These are phyloP conservation scores for Sphaeridia pumilis DNA, from an alignment of 2,888 invertebrate genomes.

Conservation along the genomic window DNA sequence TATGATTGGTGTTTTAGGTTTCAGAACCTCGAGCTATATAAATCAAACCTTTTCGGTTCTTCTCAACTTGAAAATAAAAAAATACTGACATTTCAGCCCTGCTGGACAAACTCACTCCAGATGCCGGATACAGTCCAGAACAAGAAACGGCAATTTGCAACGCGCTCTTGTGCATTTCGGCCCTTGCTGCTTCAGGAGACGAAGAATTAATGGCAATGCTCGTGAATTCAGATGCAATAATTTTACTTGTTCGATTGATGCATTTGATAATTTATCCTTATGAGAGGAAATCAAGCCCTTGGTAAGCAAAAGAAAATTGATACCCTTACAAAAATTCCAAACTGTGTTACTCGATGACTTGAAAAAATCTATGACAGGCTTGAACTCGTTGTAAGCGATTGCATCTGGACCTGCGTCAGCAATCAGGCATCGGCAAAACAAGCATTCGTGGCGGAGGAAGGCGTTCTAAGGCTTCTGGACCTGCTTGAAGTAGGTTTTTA, in stretches of 20 bases:
- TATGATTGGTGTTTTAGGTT: no score
- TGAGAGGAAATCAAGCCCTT: background rate
- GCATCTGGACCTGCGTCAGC: conserved; percentile 22
- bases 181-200: no score
- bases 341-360: background rate
- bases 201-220: background rate
- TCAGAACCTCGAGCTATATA: no score
- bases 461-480: conserved; percentile 29
- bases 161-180: no score
- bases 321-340: background rate
- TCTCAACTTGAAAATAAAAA: no score
- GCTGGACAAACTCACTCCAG: no score
- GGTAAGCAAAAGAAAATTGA: background rate
- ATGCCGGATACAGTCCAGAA: no score
- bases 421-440: conserved; percentile 25
- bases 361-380: conserved; percentile 11
- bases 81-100: no score
- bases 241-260: background rate
- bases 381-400: conserved; percentile 27
- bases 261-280: background rate
- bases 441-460: conserved; percentile 26
- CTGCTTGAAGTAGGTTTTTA: conserved; percentile 24
- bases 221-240: no score
- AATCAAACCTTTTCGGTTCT: no score
- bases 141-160: no score